Conservation (phyloP, 2,888 invertebrate species). For the Crepidodera aurea region DNA sequence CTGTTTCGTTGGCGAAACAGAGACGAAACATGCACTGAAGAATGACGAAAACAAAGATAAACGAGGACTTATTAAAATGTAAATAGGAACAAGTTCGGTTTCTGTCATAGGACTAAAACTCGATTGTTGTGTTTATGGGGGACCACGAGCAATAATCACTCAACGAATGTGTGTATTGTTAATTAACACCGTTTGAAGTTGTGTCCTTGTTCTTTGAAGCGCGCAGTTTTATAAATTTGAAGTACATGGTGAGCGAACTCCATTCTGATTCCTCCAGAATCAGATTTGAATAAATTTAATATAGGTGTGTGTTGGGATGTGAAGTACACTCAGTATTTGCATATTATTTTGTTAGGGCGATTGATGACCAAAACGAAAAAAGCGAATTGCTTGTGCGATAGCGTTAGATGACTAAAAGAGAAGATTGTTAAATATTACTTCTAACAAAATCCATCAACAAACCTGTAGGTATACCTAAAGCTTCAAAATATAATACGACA, state of each 20-base stretch:
- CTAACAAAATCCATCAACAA: too few species aligned
- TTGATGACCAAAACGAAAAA: constrained; percentile 5
- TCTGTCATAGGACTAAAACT: constrained; percentile 60
- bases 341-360: constrained; percentile 16
- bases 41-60: constrained; percentile 45
- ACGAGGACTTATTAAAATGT: constrained; percentile 61
- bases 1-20: constrained; percentile 51
- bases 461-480: too few species aligned
- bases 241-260: constrained; percentile 27
- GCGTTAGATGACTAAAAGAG: too few species aligned
- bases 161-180: constrained; percentile 57
- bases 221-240: constrained; percentile 31
- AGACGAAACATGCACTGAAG: constrained; percentile 28
- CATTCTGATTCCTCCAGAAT: constrained; percentile 26
- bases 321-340: constrained; percentile 12
- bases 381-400: too few species aligned
- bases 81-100: constrained; percentile 61
- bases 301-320: constrained; percentile 9
- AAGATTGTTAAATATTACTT: too few species aligned
- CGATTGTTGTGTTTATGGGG: constrained; percentile 55
- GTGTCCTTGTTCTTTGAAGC: constrained; percentile 36
- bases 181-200: constrained; percentile 53
- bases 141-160: constrained; percentile 56
- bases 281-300: constrained; percentile 32
- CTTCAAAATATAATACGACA: too few species aligned